Conservation (phyloP, 1,140 invertebrate genomes). For the Frieseomelitta varia region DNA sequence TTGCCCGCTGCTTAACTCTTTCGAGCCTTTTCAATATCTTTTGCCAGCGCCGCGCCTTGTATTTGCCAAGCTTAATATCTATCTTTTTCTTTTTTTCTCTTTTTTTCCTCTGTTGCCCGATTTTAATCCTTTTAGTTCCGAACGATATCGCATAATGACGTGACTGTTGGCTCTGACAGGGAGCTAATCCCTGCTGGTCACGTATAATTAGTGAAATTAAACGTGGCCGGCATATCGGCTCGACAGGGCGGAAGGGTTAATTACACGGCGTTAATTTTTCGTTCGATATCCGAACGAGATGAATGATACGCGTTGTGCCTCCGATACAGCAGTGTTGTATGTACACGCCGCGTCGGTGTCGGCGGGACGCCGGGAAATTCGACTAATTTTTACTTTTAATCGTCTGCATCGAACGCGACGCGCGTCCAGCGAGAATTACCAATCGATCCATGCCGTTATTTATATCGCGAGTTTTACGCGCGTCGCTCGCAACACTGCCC, state of each 20-base stretch:
- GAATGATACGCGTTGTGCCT: slow-evolving; percentile 31
- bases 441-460: slow-evolving; percentile 29
- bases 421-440: background rate
- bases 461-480: slow-evolving; percentile 9
- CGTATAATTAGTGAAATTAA: slow-evolving; percentile 57
- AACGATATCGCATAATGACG: slow-evolving; percentile 52
- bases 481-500: slow-evolving; percentile 37
- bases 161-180: slow-evolving; percentile 47
- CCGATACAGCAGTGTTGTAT: no score
- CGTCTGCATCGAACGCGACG: background rate
- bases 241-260: slow-evolving; percentile 36
- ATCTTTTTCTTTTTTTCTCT: background rate
- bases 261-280: slow-evolving; percentile 51
- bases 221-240: slow-evolving; percentile 36
- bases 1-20: slow-evolving; percentile 59
- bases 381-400: slow-evolving; percentile 56
- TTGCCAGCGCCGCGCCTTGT: slow-evolving; percentile 22
- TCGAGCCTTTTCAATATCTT: slow-evolving; percentile 57
- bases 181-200: slow-evolving; percentile 46
- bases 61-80: slow-evolving; percentile 21
- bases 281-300: slow-evolving; percentile 40
- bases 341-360: background rate
- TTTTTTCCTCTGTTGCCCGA: slow-evolving; percentile 17
- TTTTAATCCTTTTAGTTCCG: slow-evolving; percentile 53
- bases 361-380: slow-evolving; percentile 23